Conservation (phyloP, 1,140 invertebrate species). For the Hyphantria cunea region DNA sequence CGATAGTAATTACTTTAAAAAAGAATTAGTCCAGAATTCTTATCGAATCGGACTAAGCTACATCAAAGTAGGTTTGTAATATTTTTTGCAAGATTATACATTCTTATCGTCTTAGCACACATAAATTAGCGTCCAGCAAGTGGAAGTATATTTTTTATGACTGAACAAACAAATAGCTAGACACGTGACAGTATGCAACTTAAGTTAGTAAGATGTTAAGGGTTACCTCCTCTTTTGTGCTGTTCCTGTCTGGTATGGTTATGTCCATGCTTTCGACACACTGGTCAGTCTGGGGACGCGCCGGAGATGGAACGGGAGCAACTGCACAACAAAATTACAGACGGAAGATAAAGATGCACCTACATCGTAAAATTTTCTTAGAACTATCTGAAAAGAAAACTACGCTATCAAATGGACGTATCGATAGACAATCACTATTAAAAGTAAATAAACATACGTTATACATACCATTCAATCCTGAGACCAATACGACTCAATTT, state of each 20-base stretch:
- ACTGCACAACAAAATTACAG: slow-evolving; percentile 52
- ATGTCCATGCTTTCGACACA: slow-evolving; percentile 52
- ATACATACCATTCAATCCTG: slow-evolving; percentile 35
- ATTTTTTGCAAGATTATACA: no score
- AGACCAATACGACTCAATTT: slow-evolving; percentile 24
- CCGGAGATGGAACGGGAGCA: slow-evolving; percentile 34
- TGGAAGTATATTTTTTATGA: no score
- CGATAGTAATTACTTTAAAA: no score
- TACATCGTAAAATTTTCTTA: slow-evolving; percentile 28
- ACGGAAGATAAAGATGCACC: slow-evolving; percentile 54
- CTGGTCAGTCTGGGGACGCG: slow-evolving; percentile 37
- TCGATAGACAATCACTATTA: slow-evolving; percentile 10
- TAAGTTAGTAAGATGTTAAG: neutral
- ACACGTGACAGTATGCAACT: no score
- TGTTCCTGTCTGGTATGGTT: slow-evolving; percentile 35
- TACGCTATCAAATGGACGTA: slow-evolving; percentile 17
- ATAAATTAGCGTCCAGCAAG: no score
- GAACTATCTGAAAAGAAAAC: slow-evolving; percentile 47
- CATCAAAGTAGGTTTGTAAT: no score
- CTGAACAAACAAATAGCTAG: no score
- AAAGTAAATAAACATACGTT: slow-evolving; percentile 15
- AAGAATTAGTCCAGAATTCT: no score
- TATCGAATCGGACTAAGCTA: no score
- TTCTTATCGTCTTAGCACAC: no score
- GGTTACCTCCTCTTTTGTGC: slow-evolving; percentile 44